phyloP scores from a whole-genome alignment of 2,113 vertebrate genomes.

The Crotalus horridus region DNA sequence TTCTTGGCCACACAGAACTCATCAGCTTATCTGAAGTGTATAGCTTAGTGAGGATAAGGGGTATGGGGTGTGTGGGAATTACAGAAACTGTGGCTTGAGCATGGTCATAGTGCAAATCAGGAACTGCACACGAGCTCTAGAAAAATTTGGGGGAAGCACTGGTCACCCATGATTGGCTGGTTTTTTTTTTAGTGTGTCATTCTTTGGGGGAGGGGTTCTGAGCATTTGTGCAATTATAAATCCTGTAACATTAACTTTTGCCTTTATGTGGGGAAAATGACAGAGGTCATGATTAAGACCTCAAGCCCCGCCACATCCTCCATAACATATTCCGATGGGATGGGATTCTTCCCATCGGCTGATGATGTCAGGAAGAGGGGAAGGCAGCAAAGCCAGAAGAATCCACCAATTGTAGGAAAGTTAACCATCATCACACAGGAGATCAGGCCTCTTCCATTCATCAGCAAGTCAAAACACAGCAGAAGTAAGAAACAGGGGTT shows the following conservation, averaged over 20 bases:
- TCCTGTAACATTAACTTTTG: not conserved
- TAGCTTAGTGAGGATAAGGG: not conserved
- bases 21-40: not conserved
- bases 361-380: not conserved
- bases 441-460: not conserved
- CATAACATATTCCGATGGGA: not conserved
- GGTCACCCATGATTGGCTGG: not conserved
- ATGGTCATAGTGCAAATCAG: not conserved
- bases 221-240: not conserved
- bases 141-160: not conserved
- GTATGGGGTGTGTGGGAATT: not conserved
- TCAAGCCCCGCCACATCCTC: not conserved
- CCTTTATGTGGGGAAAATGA: not conserved
- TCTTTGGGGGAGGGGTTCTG: not conserved
- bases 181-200: not conserved
- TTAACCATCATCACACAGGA: not conserved
- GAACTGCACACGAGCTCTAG: not conserved
- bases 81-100: not conserved
- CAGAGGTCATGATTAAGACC: not conserved
- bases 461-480: not conserved
- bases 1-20: not conserved
- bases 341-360: not conserved
- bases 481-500: not conserved
- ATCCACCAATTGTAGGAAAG: not conserved
- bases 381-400: not conserved